Conservation (phyloP, 2,113 vertebrate species). For the Pedetes capensis region DNA sequence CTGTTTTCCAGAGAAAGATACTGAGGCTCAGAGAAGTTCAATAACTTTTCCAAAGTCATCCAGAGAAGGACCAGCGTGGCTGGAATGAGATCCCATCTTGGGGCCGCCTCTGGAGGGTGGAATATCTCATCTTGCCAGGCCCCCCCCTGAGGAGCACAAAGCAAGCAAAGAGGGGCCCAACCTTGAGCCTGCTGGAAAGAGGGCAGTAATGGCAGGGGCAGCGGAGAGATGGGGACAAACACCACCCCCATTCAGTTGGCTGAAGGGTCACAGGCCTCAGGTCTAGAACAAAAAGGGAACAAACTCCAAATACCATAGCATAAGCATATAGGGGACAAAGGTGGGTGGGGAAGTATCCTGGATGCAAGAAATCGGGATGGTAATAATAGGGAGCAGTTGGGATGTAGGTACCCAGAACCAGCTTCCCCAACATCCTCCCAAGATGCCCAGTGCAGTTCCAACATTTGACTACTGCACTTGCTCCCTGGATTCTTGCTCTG, state of each 20-base stretch:
- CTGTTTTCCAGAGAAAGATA: neutral
- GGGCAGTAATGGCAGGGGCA: accelerated
- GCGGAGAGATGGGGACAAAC: accelerated
- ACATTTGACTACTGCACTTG: neutral
- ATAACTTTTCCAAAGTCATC: neutral
- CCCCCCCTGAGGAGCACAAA: neutral
- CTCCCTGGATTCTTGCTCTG: neutral
- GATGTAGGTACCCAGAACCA: accelerated
- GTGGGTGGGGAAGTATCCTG: accelerated
- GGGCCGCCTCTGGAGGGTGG: neutral
- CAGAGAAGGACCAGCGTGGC: neutral
- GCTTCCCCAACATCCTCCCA: accelerated
- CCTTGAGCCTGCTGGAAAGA: neutral
- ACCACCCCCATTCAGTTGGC: accelerated
- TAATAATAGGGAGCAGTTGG: no score
- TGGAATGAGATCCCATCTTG: neutral
- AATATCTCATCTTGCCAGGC: neutral
- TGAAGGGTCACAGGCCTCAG: accelerated
- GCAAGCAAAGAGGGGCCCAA: no score
- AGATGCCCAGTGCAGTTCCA: accelerated
- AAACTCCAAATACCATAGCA: accelerated
- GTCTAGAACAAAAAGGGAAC: neutral
- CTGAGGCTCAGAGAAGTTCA: neutral
- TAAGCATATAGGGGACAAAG: accelerated
- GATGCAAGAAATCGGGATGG: neutral